Evolutionary conservation across 2,888 invertebrate species (phyloP), one percentile per base, ranked within the genome.

Genomic region (Diadromus collaris): DNA sequence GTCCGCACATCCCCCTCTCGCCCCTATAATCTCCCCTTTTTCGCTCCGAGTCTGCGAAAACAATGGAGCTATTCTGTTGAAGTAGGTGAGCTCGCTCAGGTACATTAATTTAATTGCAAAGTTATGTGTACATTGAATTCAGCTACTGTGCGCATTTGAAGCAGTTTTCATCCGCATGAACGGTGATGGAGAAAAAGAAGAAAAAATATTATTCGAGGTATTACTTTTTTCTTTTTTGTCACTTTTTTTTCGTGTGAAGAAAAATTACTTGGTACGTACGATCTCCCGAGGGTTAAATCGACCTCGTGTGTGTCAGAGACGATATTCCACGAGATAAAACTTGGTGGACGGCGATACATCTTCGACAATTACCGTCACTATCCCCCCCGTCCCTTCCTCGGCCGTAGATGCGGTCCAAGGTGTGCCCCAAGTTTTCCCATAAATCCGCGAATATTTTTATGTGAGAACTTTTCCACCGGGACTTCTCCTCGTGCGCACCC

Each of bases 391-490:
- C 78, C 83, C 72, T 41, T 46, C 19, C 16, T 16, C 38, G 38
- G 29, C 29, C 41, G 48, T 13, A 38, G 34, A 46, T 21, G 72
- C 38, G 78, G 73, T 75, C 71, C 60, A 63, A n/a, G 63, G 71
- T 75, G 48, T 79, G 76, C 72, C 64, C 80, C 81, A 88, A 88
- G 86, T 88, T 88, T 85, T 76, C 83, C 80, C 88, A 85, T 88
- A 88, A 88, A 88, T 87, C 85, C 84, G 82, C 80, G 82, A 78
- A 86, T 86, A 88, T 87, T 87, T 88, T 88, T 87, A 87, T 86
- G 86, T 83, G 85, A 76, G 81, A 85, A 87, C 85, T 86, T 88
- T 87, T 84, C 81, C 83, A 44, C 72, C 77, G 71, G 79, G 82
- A 78, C 79, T 81, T 82, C 70, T 72, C 67, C 67, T 71, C 16